These are phyloP conservation scores for Magallana ariakensis DNA, from an alignment of 1,140 invertebrate genomes.

Conservation along the genomic window DNA sequence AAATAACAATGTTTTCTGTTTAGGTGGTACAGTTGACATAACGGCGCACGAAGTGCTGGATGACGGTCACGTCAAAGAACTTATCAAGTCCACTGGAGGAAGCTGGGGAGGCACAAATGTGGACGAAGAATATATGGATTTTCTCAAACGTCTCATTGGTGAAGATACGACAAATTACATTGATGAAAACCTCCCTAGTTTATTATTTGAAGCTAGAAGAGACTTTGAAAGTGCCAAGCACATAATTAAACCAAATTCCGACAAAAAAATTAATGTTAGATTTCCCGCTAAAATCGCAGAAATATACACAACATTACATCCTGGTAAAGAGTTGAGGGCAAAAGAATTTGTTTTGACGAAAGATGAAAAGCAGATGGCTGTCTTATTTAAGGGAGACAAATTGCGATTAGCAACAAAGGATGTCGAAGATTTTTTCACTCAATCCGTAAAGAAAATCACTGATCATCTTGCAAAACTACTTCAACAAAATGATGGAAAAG, in stretches of 20 bases:
- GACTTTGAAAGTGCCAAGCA: neutral
- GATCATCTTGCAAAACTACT: neutral
- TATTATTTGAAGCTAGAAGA: neutral
- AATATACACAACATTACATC: neutral
- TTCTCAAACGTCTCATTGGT: neutral
- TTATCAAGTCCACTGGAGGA: constrained; percentile 23
- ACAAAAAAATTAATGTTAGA: neutral
- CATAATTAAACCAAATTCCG: neutral
- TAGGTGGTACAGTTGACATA: constrained; percentile 48
- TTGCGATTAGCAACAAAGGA: neutral
- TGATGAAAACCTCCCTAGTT: neutral
- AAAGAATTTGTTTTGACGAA: neutral
- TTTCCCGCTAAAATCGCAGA: neutral
- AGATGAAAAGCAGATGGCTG: neutral
- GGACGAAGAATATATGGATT: neutral
- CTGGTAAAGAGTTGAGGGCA: neutral
- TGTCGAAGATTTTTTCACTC: neutral
- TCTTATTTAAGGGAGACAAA: constrained; percentile 24
- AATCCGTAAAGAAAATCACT: neutral
- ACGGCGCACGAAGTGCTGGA: constrained; percentile 39
- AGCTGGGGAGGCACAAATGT: constrained; percentile 42
- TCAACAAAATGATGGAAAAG: neutral
- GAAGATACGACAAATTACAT: neutral
- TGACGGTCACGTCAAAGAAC: constrained; percentile 7
- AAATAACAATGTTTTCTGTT: neutral